Evolutionary conservation across 2,797 vertebrate genomes (phyloP).

Genomic region (Heterohyrax brucei): DNA sequence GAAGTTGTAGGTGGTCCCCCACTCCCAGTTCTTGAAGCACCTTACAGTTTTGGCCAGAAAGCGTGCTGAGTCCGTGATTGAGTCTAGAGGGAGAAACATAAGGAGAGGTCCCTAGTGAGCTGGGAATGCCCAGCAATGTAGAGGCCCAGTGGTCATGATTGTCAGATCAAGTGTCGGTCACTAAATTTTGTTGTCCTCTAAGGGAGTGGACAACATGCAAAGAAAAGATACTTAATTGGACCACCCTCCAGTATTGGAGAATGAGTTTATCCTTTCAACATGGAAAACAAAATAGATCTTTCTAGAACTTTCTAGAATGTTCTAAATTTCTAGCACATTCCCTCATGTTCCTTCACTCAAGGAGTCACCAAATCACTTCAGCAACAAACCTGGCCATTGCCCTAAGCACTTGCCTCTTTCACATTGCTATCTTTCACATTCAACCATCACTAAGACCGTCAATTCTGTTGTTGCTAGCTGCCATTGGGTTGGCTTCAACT

Average conservation of each 20-base stretch:
- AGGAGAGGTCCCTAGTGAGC: neutral
- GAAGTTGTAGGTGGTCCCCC: slow-evolving; percentile 81
- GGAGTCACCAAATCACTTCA: neutral
- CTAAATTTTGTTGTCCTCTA: neutral
- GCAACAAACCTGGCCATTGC: neutral
- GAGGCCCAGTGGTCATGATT: neutral
- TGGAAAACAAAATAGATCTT: neutral
- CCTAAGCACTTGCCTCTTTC: too few species aligned
- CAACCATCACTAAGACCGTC: too few species aligned
- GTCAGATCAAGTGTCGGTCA: neutral
- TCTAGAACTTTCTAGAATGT: neutral
- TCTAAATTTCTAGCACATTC: neutral
- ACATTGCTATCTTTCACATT: too few species aligned
- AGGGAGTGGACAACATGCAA: too few species aligned
- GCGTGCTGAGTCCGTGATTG: fast-evolving
- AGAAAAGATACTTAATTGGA: neutral
- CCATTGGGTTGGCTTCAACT: too few species aligned
- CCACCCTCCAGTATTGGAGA: neutral
- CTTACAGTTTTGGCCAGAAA: neutral
- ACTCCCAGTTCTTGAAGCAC: slow-evolving; percentile 52
- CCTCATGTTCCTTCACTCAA: neutral
- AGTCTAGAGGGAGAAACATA: neutral
- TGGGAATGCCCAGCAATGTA: neutral
- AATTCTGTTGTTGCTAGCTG: too few species aligned
- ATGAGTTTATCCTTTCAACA: neutral